A percentile compares a stretch with the other conserved stretches of the same genome.
Conservation (phyloP, 2,113 vertebrate genomes). For the Platysternon megacephalum region DNA sequence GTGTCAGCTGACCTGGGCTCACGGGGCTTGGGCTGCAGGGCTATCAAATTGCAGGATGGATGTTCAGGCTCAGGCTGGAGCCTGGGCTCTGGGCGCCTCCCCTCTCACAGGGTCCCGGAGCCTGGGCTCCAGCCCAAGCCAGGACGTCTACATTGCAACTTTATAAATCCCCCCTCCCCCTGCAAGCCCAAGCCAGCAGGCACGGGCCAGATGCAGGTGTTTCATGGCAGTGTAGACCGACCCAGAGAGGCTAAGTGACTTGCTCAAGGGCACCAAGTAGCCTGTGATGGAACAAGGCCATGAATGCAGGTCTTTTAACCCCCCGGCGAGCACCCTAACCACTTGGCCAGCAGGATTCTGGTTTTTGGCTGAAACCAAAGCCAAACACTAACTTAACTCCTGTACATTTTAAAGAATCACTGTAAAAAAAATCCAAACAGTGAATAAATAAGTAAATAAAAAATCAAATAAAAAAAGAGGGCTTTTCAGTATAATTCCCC, state of each 20-base stretch:
- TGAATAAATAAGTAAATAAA: neutral
- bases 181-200: too few relatives aligned
- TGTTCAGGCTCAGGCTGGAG: too few relatives aligned
- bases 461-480: neutral
- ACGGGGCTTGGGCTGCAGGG: too few relatives aligned
- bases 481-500: neutral
- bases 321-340: neutral
- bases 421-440: neutral
- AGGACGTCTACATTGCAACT: too few relatives aligned
- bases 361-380: neutral
- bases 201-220: too few relatives aligned
- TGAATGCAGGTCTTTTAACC: neutral
- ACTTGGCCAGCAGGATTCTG: neutral
- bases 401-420: neutral
- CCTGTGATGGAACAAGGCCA: neutral
- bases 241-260: neutral
- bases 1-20: too few relatives aligned
- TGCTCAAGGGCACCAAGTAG: neutral
- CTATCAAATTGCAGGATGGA: too few relatives aligned
- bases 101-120: too few relatives aligned
- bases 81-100: too few relatives aligned
- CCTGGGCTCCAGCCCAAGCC: too few relatives aligned
- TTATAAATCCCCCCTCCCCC: too few relatives aligned
- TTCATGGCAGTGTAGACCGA: too few relatives aligned
- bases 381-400: neutral